A percentile compares a stretch with the other conserved stretches of the same genome.
phyloP scores from a whole-genome alignment of 2,113 vertebrate species.

The Bos taurus region ARS-UCD2.0 NC_037329.1:110111001-110111500 shows the following conservation, averaged over 20 bases:
- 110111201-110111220: neutral
- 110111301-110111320: conserved; percentile 32
- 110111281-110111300: conserved; percentile 42
- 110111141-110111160: neutral
- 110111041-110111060: neutral
- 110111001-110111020: neutral
- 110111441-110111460: neutral
- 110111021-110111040: neutral
- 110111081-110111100: neutral
- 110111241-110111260: neutral
- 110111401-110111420: neutral
- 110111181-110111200: neutral
- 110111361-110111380: conserved; percentile 42
- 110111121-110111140: neutral
- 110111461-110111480: neutral
- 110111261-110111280: neutral
- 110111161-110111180: neutral
- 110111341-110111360: conserved; percentile 33
- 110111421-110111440: neutral
- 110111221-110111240: neutral
- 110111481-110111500: neutral
- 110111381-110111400: conserved; percentile 25
- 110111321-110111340: conserved; percentile 48
- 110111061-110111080: neutral
- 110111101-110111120: neutral